Conservation (phyloP, 2,797 vertebrate species). For the Alectoris magna region DNA sequence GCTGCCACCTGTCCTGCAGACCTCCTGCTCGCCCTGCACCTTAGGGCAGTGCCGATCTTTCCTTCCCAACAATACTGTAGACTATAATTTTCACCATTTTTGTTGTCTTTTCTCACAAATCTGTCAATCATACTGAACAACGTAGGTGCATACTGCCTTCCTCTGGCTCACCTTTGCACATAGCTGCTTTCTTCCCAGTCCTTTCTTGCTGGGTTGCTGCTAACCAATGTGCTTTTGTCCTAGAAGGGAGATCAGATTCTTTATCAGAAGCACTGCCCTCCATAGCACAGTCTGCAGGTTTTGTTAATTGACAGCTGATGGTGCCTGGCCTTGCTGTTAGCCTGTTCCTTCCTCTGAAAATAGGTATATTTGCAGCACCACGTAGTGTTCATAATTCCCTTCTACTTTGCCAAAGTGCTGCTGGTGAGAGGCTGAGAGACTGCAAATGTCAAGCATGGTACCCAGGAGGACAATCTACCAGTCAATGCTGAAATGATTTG, state of each 20-base stretch:
- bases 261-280: not conserved
- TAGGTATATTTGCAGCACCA: not conserved
- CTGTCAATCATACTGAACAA: not conserved
- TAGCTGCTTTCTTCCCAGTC: not conserved
- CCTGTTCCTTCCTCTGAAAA: slow-evolving; percentile 18
- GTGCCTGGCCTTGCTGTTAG: slow-evolving; percentile 20
- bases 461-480: slow-evolving; percentile 66
- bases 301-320: not conserved
- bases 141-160: not conserved
- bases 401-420: slow-evolving; percentile 22
- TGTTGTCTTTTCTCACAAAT: not conserved
- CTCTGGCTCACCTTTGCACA: not conserved
- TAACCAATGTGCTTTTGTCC: not conserved
- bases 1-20: not conserved
- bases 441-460: slow-evolving; percentile 64
- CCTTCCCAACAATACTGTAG: not conserved
- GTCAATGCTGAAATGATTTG: slow-evolving; percentile 69
- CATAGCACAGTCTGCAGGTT: not conserved
- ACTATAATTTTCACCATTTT: not conserved
- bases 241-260: not conserved
- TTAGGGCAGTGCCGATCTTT: not conserved
- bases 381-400: slow-evolving; percentile 18
- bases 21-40: not conserved
- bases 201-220: not conserved
- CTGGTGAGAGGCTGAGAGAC: slow-evolving; percentile 47